Conservation (phyloP, 2,797 vertebrate species). For the Decapterus maruadsi region DNA sequence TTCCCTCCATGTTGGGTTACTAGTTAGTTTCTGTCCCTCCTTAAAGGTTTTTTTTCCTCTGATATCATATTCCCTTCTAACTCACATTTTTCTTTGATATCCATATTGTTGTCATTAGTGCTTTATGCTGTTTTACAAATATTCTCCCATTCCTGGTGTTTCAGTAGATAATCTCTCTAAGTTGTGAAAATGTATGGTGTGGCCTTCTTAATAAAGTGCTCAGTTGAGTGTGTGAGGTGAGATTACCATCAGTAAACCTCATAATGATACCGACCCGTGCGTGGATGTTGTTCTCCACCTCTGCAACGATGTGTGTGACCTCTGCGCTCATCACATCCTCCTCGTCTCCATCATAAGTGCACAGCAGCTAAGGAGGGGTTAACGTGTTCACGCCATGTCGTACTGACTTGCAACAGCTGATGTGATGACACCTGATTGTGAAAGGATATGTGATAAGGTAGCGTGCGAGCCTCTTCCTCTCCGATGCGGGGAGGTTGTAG, state of each 20-base stretch:
- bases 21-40: too few relatives aligned
- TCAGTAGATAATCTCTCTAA: too few relatives aligned
- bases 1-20: too few relatives aligned
- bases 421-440: background rate
- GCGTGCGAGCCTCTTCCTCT: conserved; percentile 84
- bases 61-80: too few relatives aligned
- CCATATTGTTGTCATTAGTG: too few relatives aligned
- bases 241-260: background rate
- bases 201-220: too few relatives aligned
- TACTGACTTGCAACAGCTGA: background rate
- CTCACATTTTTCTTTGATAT: too few relatives aligned
- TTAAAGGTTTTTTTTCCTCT: too few relatives aligned
- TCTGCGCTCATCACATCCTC: conserved; percentile 82
- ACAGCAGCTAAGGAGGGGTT: conserved; percentile 74
- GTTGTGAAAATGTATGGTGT: too few relatives aligned
- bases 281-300: conserved; percentile 80
- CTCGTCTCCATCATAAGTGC: conserved; percentile 87
- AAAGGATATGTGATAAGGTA: conserved; percentile 89
- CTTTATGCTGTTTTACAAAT: too few relatives aligned
- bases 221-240: background rate
- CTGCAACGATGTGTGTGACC: conserved; percentile 87
- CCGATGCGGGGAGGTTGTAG: conserved; percentile 83
- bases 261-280: conserved; percentile 70
- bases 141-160: too few relatives aligned
- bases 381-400: background rate